A percentile compares a stretch with the other conserved stretches of the same genome.
Conservation (phyloP, 2,888 invertebrate genomes). For the Perdita meconis region DNA sequence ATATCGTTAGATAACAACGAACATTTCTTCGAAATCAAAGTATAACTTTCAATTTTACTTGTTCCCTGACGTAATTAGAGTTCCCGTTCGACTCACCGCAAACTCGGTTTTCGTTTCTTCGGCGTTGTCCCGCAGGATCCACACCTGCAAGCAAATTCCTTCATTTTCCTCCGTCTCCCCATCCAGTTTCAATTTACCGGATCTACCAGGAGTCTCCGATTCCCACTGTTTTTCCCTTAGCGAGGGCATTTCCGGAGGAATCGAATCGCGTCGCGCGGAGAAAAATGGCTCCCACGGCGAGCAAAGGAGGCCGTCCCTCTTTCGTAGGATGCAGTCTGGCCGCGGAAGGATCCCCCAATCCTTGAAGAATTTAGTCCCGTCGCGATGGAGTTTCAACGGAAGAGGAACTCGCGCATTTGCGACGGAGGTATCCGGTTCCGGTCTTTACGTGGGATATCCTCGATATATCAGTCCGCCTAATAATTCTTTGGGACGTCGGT, state of each 20-base stretch:
- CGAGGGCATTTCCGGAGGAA: conserved; percentile 61
- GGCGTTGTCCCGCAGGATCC: conserved; percentile 32
- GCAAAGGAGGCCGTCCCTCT: conserved; percentile 8
- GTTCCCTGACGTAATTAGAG: conserved; percentile 16
- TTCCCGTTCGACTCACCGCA: conserved; percentile 9
- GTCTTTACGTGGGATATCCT: conserved; percentile 5
- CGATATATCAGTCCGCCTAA: conserved; percentile 29
- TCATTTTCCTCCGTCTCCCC: conserved; percentile 37
- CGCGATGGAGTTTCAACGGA: conserved; percentile 16
- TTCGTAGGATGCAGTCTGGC: conserved; percentile 2
- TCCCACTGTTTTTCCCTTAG: conserved; percentile 47
- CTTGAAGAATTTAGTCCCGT: conserved; percentile 45
- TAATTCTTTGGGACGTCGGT: conserved; percentile 31
- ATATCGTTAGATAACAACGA: background rate
- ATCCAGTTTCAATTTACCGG: conserved; percentile 71
- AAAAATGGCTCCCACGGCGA: conserved; percentile 65
- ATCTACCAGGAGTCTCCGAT: conserved; percentile 63
- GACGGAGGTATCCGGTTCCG: background rate
- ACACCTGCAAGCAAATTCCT: conserved; percentile 44
- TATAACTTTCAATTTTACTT: background rate
- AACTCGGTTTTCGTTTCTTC: conserved; percentile 15
- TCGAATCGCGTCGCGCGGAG: conserved; percentile 65
- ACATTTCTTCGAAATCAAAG: background rate
- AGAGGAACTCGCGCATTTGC: conserved; percentile 19
- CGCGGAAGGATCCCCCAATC: conserved; percentile 20